Conservation (phyloP, 2,113 vertebrate species). For the Neogobius melanostomus region DNA sequence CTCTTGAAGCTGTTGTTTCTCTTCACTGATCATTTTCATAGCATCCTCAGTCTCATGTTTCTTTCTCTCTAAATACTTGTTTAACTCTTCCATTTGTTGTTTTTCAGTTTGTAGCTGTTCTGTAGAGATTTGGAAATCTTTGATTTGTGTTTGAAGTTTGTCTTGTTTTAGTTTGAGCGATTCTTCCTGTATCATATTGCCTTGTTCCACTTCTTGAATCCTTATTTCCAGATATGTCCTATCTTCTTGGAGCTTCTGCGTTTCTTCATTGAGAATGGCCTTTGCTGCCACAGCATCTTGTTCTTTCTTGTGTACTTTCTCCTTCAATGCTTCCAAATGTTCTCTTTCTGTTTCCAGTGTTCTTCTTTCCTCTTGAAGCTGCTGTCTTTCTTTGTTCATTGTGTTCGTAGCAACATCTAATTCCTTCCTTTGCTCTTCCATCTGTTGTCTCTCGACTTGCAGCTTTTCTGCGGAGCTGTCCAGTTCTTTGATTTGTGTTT, state of each 20-base stretch:
- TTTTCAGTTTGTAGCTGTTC: not conserved
- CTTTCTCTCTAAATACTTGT: not conserved
- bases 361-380: not conserved
- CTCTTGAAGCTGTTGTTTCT: not conserved
- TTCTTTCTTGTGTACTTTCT: conserved; percentile 2
- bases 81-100: not conserved
- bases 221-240: not conserved
- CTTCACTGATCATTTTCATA: not conserved
- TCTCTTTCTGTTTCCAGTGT: not conserved
- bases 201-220: conserved; percentile 1
- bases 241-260: not conserved
- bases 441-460: not conserved
- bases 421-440: not conserved
- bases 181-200: conserved; percentile 1
- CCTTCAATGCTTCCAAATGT: conserved; percentile 7
- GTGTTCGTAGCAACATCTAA: not conserved
- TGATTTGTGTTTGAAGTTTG: not conserved
- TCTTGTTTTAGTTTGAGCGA: not conserved
- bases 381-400: not conserved
- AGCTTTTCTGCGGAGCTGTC: not conserved
- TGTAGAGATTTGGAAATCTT: not conserved
- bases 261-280: not conserved
- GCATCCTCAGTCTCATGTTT: not conserved
- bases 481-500: not conserved
- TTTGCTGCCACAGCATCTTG: not conserved